Conservation (phyloP, 2,797 vertebrate genomes). For the Chaetophractus vellerosus region DNA sequence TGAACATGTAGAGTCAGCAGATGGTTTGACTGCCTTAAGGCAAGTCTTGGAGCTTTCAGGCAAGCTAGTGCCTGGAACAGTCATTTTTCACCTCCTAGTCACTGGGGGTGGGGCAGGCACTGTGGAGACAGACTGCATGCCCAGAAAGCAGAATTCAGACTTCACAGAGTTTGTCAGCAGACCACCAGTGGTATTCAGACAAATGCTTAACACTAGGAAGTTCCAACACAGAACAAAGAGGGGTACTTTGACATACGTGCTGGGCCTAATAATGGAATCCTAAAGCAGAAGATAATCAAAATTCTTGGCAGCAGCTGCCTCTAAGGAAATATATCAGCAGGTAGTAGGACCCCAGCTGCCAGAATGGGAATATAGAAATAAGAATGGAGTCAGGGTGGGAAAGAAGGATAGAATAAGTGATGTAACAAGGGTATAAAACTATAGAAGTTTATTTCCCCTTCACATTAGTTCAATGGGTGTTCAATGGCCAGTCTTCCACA, state of each 20-base stretch:
- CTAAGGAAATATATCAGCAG: background rate
- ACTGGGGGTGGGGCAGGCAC: background rate
- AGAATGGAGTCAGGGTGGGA: background rate
- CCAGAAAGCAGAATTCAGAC: background rate
- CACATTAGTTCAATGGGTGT: background rate
- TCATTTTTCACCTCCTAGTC: constrained; percentile 46
- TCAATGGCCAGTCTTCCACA: background rate
- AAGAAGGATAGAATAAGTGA: background rate
- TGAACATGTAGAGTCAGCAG: background rate
- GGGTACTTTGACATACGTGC: fast-evolving
- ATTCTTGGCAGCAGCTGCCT: background rate
- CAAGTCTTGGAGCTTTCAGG: background rate
- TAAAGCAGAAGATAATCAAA: background rate
- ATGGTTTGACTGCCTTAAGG: constrained; percentile 12
- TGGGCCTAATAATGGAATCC: background rate
- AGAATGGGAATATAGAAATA: background rate
- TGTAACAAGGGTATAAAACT: no score
- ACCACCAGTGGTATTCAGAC: background rate
- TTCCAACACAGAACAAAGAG: background rate
- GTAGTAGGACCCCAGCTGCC: background rate
- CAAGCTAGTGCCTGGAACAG: constrained; percentile 8
- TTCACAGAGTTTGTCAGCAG: background rate
- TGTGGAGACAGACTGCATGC: background rate
- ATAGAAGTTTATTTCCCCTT: background rate
- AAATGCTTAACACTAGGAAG: background rate